Percentiles rank a stretch among this genome's conserved stretches.
phyloP scores from a whole-genome alignment of 2,113 vertebrate genomes.

The Noturus placidus region DNA sequence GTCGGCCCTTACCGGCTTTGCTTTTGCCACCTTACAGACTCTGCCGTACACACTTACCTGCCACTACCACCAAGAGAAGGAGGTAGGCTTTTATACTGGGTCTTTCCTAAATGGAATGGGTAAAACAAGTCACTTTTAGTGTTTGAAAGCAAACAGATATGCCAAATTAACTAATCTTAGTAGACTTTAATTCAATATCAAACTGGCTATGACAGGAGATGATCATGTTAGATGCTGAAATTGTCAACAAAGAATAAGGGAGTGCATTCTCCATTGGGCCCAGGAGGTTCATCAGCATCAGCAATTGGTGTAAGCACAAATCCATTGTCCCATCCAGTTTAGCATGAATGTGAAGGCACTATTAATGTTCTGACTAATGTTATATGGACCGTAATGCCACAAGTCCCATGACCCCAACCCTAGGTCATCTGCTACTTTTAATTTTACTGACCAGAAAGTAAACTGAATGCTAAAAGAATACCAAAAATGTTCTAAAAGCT shows the following conservation, averaged over 20 bases:
- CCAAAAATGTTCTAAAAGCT: neutral
- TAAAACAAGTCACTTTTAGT: neutral
- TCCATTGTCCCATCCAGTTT: neutral
- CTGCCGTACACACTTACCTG: slow-evolving; percentile 79
- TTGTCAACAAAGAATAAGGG: neutral
- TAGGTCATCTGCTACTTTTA: neutral
- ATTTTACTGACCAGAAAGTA: too few species aligned
- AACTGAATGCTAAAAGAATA: too few species aligned
- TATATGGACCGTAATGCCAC: neutral
- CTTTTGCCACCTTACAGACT: slow-evolving; percentile 77
- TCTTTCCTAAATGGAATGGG: neutral
- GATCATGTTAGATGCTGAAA: neutral
- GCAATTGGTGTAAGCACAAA: neutral
- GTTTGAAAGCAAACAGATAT: neutral
- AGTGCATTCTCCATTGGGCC: too few species aligned
- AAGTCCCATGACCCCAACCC: neutral
- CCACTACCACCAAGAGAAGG: slow-evolving; percentile 77
- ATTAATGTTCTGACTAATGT: neutral
- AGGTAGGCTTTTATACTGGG: slow-evolving; percentile 54
- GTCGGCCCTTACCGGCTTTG: slow-evolving; percentile 76
- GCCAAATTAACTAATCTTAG: neutral
- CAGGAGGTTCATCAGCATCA: neutral
- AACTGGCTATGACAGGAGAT: neutral
- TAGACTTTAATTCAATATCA: neutral
- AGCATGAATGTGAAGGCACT: too few species aligned